Percentiles rank a stretch among this genome's conserved stretches.
Evolutionary conservation across 1,140 invertebrate species (phyloP).

Genomic region (Caenorhabditis tropicalis): DNA sequence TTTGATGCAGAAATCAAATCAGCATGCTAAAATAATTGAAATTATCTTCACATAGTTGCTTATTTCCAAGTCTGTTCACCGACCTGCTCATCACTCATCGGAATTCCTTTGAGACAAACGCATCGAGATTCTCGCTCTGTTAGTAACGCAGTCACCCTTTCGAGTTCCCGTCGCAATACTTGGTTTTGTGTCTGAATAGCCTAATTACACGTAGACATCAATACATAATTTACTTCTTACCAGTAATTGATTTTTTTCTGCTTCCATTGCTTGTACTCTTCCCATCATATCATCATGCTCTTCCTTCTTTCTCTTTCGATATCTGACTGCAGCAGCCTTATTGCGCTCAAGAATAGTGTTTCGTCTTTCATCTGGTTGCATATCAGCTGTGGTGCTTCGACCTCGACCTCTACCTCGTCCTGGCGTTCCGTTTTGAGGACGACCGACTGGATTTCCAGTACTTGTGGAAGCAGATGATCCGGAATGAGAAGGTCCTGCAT

Average conservation of each 20-base stretch:
- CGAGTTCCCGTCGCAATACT: constrained; percentile 59
- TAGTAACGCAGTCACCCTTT: constrained; percentile 55
- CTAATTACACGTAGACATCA: constrained; percentile 41
- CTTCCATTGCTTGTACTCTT: constrained; percentile 56
- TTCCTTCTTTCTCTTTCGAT: constrained; percentile 61
- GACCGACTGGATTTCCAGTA: constrained; percentile 29
- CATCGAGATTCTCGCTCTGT: constrained; percentile 55
- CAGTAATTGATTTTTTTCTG: constrained; percentile 54
- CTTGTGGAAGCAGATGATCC: not conserved
- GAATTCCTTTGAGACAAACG: constrained; percentile 46
- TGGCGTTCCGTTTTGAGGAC: constrained; percentile 37
- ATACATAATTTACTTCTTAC: constrained; percentile 44
- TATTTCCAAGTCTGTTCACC: not conserved
- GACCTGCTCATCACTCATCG: not conserved
- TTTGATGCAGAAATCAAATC: not conserved
- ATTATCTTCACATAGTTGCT: too few species aligned
- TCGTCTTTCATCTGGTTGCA: constrained; percentile 57
- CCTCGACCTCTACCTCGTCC: constrained; percentile 53
- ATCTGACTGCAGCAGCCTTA: constrained; percentile 59
- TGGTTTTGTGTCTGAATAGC: constrained; percentile 58
- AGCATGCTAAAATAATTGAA: not conserved
- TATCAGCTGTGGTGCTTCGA: constrained; percentile 51
- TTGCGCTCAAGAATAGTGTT: constrained; percentile 59
- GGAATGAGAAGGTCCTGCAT: not conserved
- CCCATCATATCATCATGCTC: constrained; percentile 61